Evolutionary conservation across 2,113 vertebrate genomes (phyloP), one percentile per base, ranked within the genome.

Genomic region (Lota lota): DNA sequence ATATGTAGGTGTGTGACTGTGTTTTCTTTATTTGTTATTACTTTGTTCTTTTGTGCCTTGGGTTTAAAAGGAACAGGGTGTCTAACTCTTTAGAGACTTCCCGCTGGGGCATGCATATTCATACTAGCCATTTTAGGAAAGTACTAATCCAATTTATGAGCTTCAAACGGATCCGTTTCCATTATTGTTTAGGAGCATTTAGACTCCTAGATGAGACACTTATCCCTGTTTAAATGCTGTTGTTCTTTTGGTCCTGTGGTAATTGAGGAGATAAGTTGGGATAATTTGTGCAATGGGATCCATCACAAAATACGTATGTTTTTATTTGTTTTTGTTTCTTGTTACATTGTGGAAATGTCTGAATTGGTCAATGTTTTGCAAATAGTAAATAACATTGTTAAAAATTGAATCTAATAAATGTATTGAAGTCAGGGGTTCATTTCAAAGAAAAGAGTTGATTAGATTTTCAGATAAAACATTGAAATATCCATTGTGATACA

Each of bases 141-240:
- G 75, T 73, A 75, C 77, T 84, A 89, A 90, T 92, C 91, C 90
- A 92, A 86, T 93, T 93, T 93, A 91, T 84, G 88, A 83, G 85
- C 22, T 0, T 86, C 89, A 93, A 83, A 89, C 89, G 80, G 89
- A 79, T 88, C 69, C 83, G 88, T 89, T 83, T 74, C 86, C 88
- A 91, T 88, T 88, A 85, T 75, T 79, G 79, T 66, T 64, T 73
- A 76, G 18, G 86, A 85, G 84, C 88, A 87, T 93, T 91, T 85
- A 78, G 72, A 77, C 82, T 77, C 73, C 81, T 74, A 84, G 85
- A 88, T 88, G 71, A 90, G 85, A 83, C 85, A 76, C 83, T 92
- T 89, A 91, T 90, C 87, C 83, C 86, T 75, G 78, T 88, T 88
- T 92, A 88, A 91, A 80, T 81, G 79, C 87, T 88, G 85, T 79